These are phyloP conservation scores for Psilopsiagon aymara DNA, from an alignment of 2,113 vertebrate genomes.

Conservation along the genomic window DNA sequence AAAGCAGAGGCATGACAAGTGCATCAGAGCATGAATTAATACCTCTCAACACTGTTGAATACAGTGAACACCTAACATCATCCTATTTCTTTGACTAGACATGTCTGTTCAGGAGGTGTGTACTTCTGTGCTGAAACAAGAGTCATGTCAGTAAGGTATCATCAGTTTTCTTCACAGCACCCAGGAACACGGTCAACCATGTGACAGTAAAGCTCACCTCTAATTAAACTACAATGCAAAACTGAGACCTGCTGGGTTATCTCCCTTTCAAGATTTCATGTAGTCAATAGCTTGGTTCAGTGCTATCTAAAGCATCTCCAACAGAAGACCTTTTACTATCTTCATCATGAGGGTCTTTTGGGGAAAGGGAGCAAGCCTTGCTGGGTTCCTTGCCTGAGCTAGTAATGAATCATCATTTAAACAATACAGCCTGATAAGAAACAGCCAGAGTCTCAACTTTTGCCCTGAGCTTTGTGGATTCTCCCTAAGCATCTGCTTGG, in stretches of 20 bases:
- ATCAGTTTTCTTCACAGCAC: background rate
- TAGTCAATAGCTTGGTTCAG: background rate
- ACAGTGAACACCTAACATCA: background rate
- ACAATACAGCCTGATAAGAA: background rate
- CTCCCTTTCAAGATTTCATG: background rate
- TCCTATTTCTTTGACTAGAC: background rate
- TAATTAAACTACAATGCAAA: background rate
- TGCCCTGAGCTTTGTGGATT: background rate
- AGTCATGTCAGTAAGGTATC: background rate
- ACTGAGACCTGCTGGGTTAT: background rate
- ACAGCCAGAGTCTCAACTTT: background rate
- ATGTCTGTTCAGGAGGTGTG: background rate
- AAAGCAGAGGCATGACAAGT: background rate
- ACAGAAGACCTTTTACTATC: background rate
- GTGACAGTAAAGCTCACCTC: background rate
- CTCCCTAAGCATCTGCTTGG: background rate
- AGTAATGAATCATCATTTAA: background rate
- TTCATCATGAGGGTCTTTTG: background rate
- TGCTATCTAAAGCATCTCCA: background rate
- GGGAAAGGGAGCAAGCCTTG: background rate
- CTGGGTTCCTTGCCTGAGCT: background rate
- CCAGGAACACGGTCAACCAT: background rate
- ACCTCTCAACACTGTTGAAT: background rate
- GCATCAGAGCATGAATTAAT: background rate
- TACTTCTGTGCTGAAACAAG: background rate